phyloP scores from a whole-genome alignment of 2,113 vertebrate species.

The Anas platyrhynchos region DNA sequence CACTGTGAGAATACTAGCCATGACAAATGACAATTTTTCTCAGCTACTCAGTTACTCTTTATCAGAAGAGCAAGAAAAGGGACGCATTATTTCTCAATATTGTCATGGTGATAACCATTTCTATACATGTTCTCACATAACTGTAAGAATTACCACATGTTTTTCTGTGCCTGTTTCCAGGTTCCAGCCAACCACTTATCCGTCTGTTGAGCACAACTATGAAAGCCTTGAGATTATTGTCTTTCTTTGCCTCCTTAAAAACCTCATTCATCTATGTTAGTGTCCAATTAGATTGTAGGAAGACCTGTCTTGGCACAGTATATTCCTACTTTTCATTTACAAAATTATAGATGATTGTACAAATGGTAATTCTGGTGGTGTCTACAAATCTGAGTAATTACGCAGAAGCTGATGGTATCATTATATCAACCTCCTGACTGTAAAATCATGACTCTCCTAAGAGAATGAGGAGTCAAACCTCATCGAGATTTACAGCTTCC shows the following conservation, averaged over 20 bases:
- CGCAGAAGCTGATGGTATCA: not conserved
- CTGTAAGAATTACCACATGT: not conserved
- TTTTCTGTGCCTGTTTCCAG: not conserved
- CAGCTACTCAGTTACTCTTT: not conserved
- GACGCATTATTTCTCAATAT: not conserved
- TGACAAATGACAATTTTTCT: not conserved
- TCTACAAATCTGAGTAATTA: not conserved
- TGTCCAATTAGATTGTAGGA: not conserved
- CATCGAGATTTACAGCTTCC: not conserved
- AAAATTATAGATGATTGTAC: not conserved
- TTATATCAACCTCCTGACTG: not conserved
- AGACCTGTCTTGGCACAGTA: not conserved
- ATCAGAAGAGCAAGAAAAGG: not conserved
- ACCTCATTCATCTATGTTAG: not conserved
- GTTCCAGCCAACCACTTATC: not conserved
- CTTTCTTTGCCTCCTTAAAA: not conserved
- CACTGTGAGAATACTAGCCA: not conserved
- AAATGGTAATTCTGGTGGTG: not conserved
- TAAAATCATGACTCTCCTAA: not conserved
- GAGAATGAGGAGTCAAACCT: not conserved
- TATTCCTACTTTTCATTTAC: not conserved
- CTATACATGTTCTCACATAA: accelerated
- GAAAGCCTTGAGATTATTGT: not conserved
- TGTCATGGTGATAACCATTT: not conserved
- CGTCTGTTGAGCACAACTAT: not conserved